Base-by-base conservation (phyloP, 2,888 invertebrate genomes). In the Onthophagus sagittarius region DNA sequence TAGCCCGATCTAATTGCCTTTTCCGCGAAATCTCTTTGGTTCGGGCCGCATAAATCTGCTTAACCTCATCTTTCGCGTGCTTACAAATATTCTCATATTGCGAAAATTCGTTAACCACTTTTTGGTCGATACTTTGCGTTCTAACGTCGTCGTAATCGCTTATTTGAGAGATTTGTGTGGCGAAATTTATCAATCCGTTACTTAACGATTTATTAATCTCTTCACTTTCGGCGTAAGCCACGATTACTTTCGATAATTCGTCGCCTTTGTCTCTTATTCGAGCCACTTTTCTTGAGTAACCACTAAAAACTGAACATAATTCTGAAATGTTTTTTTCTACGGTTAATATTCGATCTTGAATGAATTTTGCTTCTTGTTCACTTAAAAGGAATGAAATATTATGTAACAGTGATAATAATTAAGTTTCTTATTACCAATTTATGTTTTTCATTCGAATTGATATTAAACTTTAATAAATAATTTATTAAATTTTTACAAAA, bases 321-420 rank as follows among this genome's bases (percentile, higher is more conserved):
- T 94, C 93, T 7, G 93, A 92, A 78, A 96, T 90, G 84, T 94
- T 90, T 79, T 91, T 92, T 83, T 96, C 96, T 1, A 93, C 92
- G 33, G 87, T 86, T 72, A 90, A 88, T 69, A 96, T 93, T 75
- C 96, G 88, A 74, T 95, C 94, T 83, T 94, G 93, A 72, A 96
- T 92, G 79, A 95, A 92, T 86, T 94, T 95, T 6, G 94, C 91
- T 85, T 95, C 94, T 80, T 92, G 92, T 84, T 95, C 94, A 83
- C 86, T 85, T 73, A 65, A 81, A 82, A 75, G n/a, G n/a, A n/a
- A n/a, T n/a, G n/a, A n/a, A n/a, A n/a, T n/a, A n/a, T n/a, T n/a
- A n/a, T n/a, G n/a, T n/a, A n/a, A n/a, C n/a, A n/a, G n/a, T n/a
- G n/a, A n/a, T n/a, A n/a, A n/a, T n/a, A n/a, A n/a, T n/a, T n/a